These are phyloP conservation scores for Ridgeia piscesae DNA, from an alignment of 1,140 invertebrate species.

Conservation along the genomic window DNA sequence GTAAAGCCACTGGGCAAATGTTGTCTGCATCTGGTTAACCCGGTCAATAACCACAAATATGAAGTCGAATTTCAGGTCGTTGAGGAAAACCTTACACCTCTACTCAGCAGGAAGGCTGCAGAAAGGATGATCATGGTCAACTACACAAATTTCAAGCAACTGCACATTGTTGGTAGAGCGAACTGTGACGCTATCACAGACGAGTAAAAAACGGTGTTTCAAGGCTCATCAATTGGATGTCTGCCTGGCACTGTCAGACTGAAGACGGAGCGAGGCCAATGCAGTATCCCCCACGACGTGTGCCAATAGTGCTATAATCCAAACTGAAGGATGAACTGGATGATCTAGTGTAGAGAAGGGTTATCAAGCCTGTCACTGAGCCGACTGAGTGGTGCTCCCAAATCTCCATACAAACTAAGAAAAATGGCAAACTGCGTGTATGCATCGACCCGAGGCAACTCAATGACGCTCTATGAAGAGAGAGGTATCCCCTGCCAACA, in stretches of 20 bases:
- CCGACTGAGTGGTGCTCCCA: background rate
- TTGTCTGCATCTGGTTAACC: background rate
- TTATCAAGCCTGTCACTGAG: background rate
- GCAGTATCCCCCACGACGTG: background rate
- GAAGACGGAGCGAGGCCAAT: background rate
- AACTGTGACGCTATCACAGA: no score
- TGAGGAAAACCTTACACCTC: background rate
- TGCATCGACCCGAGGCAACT: slow-evolving; percentile 38
- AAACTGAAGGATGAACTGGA: background rate
- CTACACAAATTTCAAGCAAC: no score
- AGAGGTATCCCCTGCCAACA: slow-evolving; percentile 33
- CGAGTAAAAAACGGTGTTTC: no score
- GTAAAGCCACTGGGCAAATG: background rate
- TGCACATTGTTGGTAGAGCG: no score
- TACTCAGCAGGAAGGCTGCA: no score
- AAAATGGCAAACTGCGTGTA: slow-evolving; percentile 32
- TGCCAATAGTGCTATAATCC: background rate
- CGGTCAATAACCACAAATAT: background rate
- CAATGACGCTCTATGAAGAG: slow-evolving; percentile 34
- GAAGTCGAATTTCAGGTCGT: background rate
- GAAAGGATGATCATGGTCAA: no score
- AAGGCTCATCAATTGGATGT: background rate
- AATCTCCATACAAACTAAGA: slow-evolving; percentile 31
- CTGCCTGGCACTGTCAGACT: background rate
- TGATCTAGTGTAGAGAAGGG: no score